These are phyloP conservation scores for Diadegma fenestrale DNA, from an alignment of 2,888 invertebrate species.

Conservation along the genomic window DNA sequence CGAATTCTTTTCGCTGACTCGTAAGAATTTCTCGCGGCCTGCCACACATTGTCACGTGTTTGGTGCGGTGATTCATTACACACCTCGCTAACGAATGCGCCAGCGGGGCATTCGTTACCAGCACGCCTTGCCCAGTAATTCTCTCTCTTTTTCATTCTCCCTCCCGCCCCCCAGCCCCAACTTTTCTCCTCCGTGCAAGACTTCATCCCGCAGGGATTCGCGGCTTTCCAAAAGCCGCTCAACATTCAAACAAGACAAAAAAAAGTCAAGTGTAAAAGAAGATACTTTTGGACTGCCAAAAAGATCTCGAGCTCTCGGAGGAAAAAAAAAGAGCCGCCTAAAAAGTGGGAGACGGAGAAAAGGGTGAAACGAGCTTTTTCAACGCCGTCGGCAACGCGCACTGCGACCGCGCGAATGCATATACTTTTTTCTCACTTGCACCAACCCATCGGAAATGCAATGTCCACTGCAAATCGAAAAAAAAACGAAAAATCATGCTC, in stretches of 20 bases:
- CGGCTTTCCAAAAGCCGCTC: slow-evolving; percentile 50
- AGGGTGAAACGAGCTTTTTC: slow-evolving; percentile 39
- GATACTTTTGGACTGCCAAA: slow-evolving; percentile 41
- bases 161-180: slow-evolving; percentile 29
- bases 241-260: slow-evolving; percentile 3
- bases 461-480: neutral
- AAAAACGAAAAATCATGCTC: neutral
- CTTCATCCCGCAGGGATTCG: slow-evolving; percentile 65
- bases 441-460: slow-evolving; percentile 39
- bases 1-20: slow-evolving; percentile 19
- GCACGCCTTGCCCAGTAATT: slow-evolving; percentile 64
- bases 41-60: slow-evolving; percentile 69
- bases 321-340: slow-evolving; percentile 29
- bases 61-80: slow-evolving; percentile 80
- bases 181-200: slow-evolving; percentile 45
- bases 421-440: slow-evolving; percentile 39
- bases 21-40: slow-evolving; percentile 19
- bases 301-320: slow-evolving; percentile 29
- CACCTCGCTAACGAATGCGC: slow-evolving; percentile 78
- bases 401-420: neutral
- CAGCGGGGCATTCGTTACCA: slow-evolving; percentile 65
- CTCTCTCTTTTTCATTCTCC: slow-evolving; percentile 49
- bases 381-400: slow-evolving; percentile 33
- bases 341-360: slow-evolving; percentile 33
- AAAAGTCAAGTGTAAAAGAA: slow-evolving; percentile 37